Percentiles rank a stretch among this genome's conserved stretches.
Conservation (phyloP, 2,113 vertebrate species). For the Neolamprologus brichardi region DNA sequence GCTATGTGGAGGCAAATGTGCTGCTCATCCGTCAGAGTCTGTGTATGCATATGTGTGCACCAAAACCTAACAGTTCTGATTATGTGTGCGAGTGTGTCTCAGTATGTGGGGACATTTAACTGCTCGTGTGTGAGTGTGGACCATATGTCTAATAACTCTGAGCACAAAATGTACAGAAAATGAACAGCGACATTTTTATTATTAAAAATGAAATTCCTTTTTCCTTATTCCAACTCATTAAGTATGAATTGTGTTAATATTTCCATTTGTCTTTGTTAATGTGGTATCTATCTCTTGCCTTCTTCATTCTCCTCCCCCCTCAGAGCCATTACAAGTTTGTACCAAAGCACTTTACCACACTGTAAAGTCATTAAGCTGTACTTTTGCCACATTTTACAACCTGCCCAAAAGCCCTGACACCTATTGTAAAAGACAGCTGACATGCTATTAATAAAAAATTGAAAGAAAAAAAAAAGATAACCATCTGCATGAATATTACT, state of each 20-base stretch:
- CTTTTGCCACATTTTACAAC: not conserved
- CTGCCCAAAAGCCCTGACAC: not conserved
- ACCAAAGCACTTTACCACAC: not conserved
- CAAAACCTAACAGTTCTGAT: not conserved
- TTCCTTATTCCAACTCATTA: constrained; percentile 43
- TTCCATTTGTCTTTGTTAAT: constrained; percentile 43
- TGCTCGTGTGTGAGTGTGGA: not conserved
- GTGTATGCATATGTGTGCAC: not conserved
- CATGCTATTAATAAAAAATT: not conserved
- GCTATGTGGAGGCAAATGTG: not conserved
- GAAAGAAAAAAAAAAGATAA: not conserved
- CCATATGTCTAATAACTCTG: not conserved
- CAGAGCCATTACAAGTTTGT: not conserved
- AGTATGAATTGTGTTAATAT: constrained; percentile 41
- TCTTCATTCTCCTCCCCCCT: not conserved
- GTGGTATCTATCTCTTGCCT: not conserved
- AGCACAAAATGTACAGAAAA: constrained; percentile 12
- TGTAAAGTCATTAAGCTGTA: not conserved
- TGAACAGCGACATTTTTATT: constrained; percentile 35
- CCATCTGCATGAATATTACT: not conserved
- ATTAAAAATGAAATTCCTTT: constrained; percentile 28
- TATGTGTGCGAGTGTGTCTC: not conserved
- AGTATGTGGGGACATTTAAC: not conserved
- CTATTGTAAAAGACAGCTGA: not conserved
- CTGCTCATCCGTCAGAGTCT: not conserved